Conservation (phyloP, 2,888 invertebrate genomes). For the Empis stercorea region DNA sequence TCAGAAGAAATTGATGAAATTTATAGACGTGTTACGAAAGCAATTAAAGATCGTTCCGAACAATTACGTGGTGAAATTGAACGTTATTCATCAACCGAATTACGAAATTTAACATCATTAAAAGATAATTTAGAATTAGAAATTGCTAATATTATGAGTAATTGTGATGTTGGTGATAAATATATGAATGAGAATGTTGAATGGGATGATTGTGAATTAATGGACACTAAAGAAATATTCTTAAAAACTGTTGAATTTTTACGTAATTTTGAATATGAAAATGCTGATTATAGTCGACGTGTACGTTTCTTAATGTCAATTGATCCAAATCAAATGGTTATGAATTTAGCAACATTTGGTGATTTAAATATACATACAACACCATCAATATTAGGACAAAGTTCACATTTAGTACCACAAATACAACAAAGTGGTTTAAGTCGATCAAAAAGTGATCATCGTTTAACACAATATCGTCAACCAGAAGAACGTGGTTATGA, state of each 20-base stretch:
- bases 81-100: conserved; percentile 77
- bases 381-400: conserved; percentile 32
- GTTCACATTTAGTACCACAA: conserved; percentile 44
- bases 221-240: conserved; percentile 93
- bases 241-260: conserved; percentile 91
- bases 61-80: conserved; percentile 81
- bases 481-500: conserved; percentile 63
- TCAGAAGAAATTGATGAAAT: conserved; percentile 91
- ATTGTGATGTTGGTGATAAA: conserved; percentile 92
- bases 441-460: conserved; percentile 87
- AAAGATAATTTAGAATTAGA: conserved; percentile 92
- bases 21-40: conserved; percentile 72
- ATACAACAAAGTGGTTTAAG: conserved; percentile 63
- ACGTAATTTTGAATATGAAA: conserved; percentile 87
- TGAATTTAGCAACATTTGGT: conserved; percentile 79
- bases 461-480: conserved; percentile 74
- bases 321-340: conserved; percentile 81
- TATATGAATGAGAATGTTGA: conserved; percentile 81
- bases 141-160: conserved; percentile 88
- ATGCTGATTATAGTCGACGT: conserved; percentile 73
- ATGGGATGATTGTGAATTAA: conserved; percentile 85
- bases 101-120: conserved; percentile 69
- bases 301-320: conserved; percentile 79
- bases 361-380: conserved; percentile 69
- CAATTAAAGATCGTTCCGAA: conserved; percentile 80